Evolutionary conservation across 2,113 vertebrate genomes (phyloP), one percentile per base, ranked within the genome.

Genomic region (Lamprotornis superbus): DNA sequence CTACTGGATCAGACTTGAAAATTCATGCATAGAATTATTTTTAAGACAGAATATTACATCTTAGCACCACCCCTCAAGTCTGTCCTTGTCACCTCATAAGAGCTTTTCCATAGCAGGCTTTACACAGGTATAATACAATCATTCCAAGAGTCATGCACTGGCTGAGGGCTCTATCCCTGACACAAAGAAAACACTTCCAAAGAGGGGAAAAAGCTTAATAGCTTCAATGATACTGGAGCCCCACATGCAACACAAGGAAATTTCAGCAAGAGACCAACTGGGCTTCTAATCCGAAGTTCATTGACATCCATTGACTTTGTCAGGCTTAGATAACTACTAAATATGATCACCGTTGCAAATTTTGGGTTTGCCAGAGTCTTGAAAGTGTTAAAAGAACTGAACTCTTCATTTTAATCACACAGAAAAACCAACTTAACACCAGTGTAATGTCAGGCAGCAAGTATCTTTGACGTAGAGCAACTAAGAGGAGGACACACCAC

Each of bases 201-300:
- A 92, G 17, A 42, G 12, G 8, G 28, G 10, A 28, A 42, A 70
- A 86, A 50, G 5, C 12, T 65, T 15, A 11, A 44, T 2, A 30
- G 17, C 30, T 90, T 37, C 39, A 64, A 2, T 0, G 0, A 30
- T 15, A 33, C 2, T 15, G 40, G 16, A 86, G 19, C 9, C 19
- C 49, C 50, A 59, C 23, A 35, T 4, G 9, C 56, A 83, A 57
- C 23, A 67, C 21, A 30, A 21, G 30, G 23, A 37, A 69, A 59
- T 52, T 89, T 40, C 56, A 81, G 46, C 27, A 81, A 46, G 18
- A 73, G 19, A 63, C 25, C 47, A 30, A 37, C 64, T 21, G 47
- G 55, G 49, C 37, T 82, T 65, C 70, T 69, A 17, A 70, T 44
- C 7, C 6, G 1, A 63, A 89, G 40, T 52, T 61, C 37, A 42